phyloP scores from a whole-genome alignment of 2,113 vertebrate species.

The Elachura formosa region DNA sequence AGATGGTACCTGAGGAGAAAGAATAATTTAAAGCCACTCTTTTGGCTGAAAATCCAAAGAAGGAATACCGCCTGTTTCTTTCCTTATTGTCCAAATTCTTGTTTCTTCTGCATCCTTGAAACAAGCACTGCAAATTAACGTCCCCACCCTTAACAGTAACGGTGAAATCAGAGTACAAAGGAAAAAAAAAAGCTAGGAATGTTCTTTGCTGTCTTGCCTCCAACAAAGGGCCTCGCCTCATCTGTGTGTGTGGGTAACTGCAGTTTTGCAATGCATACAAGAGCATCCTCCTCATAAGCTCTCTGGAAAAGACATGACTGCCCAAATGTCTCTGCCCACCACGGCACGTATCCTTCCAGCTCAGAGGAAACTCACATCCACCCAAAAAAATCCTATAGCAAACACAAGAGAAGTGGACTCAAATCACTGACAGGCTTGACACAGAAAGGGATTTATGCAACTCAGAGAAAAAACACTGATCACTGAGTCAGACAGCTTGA shows the following conservation, averaged over 20 bases:
- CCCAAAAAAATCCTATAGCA: neutral
- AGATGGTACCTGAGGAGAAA: neutral
- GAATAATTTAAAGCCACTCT: neutral
- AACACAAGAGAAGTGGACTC: neutral
- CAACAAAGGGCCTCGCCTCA: neutral
- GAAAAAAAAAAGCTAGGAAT: neutral
- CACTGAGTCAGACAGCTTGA: rapidly evolving
- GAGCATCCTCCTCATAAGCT: neutral
- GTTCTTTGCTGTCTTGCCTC: neutral
- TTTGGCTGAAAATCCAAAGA: neutral
- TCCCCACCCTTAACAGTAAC: neutral
- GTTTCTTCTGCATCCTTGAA: neutral
- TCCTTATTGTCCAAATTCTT: neutral
- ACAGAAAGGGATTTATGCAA: neutral
- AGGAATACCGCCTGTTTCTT: neutral
- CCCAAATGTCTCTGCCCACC: neutral
- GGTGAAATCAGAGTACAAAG: neutral
- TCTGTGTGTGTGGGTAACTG: neutral
- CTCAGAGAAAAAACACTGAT: neutral
- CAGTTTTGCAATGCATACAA: neutral
- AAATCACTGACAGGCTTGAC: neutral
- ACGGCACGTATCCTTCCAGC: neutral
- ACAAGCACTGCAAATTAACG: neutral
- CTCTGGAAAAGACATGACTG: neutral
- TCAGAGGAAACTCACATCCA: neutral